A percentile compares a stretch with the other conserved stretches of the same genome.
These are phyloP conservation scores for Cataglyphis hispanica DNA, from an alignment of 1,140 invertebrate species.

Conservation along the genomic window DNA sequence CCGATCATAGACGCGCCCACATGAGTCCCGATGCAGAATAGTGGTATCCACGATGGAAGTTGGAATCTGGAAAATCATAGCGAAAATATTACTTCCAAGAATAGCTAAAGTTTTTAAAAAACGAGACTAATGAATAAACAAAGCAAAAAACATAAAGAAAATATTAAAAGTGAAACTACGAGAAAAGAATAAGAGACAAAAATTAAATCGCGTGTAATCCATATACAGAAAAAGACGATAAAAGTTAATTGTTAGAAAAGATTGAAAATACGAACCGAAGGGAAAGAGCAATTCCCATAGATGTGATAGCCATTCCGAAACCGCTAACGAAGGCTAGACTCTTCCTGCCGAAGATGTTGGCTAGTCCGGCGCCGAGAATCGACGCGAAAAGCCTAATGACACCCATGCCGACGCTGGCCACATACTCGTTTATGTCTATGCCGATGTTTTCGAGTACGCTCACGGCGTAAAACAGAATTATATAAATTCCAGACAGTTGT, in stretches of 20 bases:
- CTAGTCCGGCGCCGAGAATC: constrained; percentile 89
- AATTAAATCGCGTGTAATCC: not conserved
- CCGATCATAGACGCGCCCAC: constrained; percentile 92
- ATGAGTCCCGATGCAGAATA: constrained; percentile 89
- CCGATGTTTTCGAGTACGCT: constrained; percentile 90
- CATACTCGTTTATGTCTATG: constrained; percentile 89
- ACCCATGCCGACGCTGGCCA: constrained; percentile 92
- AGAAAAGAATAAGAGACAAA: not conserved
- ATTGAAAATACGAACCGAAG: constrained; percentile 69
- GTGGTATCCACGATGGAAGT: constrained; percentile 85
- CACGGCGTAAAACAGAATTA: constrained; percentile 92
- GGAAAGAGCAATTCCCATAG: constrained; percentile 86
- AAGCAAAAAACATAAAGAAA: not conserved
- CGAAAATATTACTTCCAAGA: constrained; percentile 1
- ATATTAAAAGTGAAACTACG: not conserved
- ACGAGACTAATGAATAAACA: not conserved
- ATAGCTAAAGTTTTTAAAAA: not conserved
- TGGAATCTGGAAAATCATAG: constrained; percentile 66
- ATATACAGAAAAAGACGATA: not conserved
- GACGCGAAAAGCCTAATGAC: constrained; percentile 90
- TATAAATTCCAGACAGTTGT: constrained; percentile 91
- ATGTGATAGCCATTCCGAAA: constrained; percentile 88
- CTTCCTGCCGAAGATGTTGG: constrained; percentile 90
- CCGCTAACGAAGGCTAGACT: constrained; percentile 90
- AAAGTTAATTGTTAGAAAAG: not conserved